Conservation (phyloP, 53 echinoderm and acorn worm genomes). For the Pentamera pediparva region DNA sequence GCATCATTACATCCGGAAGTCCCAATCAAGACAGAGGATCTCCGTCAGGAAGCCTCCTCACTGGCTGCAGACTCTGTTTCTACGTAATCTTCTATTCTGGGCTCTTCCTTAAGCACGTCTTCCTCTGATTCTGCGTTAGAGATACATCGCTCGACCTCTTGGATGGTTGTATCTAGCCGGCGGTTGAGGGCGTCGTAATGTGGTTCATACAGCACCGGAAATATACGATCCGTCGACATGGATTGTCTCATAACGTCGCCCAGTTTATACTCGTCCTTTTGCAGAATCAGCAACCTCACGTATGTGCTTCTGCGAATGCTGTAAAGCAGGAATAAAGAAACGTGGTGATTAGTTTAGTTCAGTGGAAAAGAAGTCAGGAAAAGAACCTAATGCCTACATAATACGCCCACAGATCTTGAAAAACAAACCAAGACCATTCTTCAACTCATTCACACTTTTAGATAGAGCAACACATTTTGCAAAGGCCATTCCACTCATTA, state of each 20-base stretch:
- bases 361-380: too few relatives aligned
- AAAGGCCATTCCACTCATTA: too few relatives aligned
- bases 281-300: conserved; percentile 47
- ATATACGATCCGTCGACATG: conserved; percentile 50
- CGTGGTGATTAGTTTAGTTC: too few relatives aligned
- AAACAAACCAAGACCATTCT: too few relatives aligned
- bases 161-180: conserved; percentile 52
- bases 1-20: too few relatives aligned
- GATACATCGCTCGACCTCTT: conserved; percentile 42
- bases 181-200: conserved; percentile 70
- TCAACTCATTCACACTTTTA: too few relatives aligned
- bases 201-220: conserved; percentile 60
- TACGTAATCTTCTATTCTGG: conserved; percentile 51
- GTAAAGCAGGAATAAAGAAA: not conserved
- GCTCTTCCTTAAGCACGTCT: conserved; percentile 60
- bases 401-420: too few relatives aligned
- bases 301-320: conserved; percentile 71
- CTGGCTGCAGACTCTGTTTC: conserved; percentile 27
- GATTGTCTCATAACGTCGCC: conserved; percentile 86
- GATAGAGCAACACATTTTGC: too few relatives aligned
- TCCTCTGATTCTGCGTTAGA: conserved; percentile 4
- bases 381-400: too few relatives aligned
- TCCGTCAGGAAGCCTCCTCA: too few relatives aligned
- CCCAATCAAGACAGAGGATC: too few relatives aligned
- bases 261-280: conserved; percentile 50